A percentile compares a stretch with the other conserved stretches of the same genome.
These are phyloP conservation scores for Gymnoscopelus microlampas DNA, from an alignment of 2,797 vertebrate genomes.

Conservation along the genomic window DNA sequence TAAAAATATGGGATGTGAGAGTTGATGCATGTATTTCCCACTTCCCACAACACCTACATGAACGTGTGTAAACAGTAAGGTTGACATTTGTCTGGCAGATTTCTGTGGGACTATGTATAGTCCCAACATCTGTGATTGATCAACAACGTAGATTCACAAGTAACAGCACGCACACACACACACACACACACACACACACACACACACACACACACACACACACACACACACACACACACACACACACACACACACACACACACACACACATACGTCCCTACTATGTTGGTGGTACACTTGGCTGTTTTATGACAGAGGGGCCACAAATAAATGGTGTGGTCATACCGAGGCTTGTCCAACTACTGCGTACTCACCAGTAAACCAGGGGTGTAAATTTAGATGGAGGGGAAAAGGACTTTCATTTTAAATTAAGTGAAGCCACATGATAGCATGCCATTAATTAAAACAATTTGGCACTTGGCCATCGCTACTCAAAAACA, in stretches of 20 bases:
- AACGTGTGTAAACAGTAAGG: background rate
- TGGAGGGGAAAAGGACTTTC: background rate
- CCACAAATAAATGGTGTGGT: constrained; percentile 18
- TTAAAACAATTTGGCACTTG: constrained; percentile 6
- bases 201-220: too few relatives aligned
- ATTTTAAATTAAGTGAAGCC: constrained; percentile 2
- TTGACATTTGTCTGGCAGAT: background rate
- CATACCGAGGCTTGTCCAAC: constrained; percentile 1
- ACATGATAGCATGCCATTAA: constrained; percentile 1
- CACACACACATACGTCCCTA: background rate
- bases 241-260: background rate
- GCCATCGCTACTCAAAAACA: background rate
- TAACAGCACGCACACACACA: too few relatives aligned
- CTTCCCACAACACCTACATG: background rate
- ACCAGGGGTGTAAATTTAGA: constrained; percentile 1
- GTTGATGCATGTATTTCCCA: background rate
- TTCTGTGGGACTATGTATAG: background rate
- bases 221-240: background rate
- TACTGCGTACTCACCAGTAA: background rate
- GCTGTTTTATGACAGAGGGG: constrained; percentile 11
- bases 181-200: background rate
- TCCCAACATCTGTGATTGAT: background rate
- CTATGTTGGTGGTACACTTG: background rate
- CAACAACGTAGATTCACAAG: background rate
- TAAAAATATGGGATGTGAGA: background rate